Evolutionary conservation across 2,113 vertebrate genomes (phyloP), one percentile per base, ranked within the genome.

Genomic region (Lepisosteus oculatus): DNA sequence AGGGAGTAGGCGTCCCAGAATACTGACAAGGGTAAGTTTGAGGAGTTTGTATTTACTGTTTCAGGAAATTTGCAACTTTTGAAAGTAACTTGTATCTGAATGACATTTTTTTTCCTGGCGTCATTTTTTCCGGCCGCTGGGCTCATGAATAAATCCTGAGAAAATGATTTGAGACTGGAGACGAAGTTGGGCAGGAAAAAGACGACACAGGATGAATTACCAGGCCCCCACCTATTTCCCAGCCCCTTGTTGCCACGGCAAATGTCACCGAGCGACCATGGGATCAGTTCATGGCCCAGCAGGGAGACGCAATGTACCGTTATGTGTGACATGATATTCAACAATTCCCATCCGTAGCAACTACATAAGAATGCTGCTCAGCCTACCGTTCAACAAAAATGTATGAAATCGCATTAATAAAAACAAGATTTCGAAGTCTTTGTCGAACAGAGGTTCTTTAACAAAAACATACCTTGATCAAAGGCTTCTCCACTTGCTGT

Each of bases 61-160:
- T 51, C 47, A 6, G 47, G 9, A 9, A 5, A 51, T 29, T 29
- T 29, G 29, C 29, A 29, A 29, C 29, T 29, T 29, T 29, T 29
- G 29, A 51, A 51, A 6, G 47, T 51, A 51, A 51, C 5, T 51
- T 51, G 47, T 51, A 51, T 51, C 47, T 51, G 47, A 51, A 51
- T 51, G 47, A 6, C 61, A 56, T 70, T 45, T 9, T 29, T 65
- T 17, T 13, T 54, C 44, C 72, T 64, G 15, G 67, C 61, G 69
- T 70, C 44, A 8, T 29, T 65, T 17, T 13, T 54, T 54, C 72
- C 64, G 15, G 67, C 1, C 12, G 45, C 47, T 41, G 29, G 43
- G 29, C 77, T 88, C 86, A 89, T 90, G 87, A 90, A 91, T 90
- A 91, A 87, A 67, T 68, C 12, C 67, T 85, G 80, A 87, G 90